Evolutionary conservation across 2,113 vertebrate species (phyloP).

Genomic region (Rhinolophus ferrumequinum): DNA sequence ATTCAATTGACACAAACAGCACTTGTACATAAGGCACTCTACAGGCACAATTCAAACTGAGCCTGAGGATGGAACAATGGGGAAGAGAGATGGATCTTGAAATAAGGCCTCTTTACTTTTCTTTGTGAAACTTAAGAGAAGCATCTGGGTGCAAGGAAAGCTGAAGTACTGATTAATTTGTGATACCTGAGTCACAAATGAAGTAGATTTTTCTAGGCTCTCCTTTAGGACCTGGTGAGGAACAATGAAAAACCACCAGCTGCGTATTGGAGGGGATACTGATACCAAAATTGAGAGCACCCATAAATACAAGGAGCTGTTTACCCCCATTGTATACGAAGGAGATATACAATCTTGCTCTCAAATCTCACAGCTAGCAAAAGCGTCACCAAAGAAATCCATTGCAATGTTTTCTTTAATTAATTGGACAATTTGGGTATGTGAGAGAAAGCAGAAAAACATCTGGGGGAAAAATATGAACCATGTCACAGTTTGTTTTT

Average conservation of each 20-base stretch:
- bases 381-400: constrained; percentile 67
- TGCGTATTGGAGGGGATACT: neutral
- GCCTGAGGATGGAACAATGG: neutral
- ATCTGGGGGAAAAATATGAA: constrained; percentile 65
- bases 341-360: constrained; percentile 1
- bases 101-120: neutral
- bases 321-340: neutral
- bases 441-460: constrained; percentile 77
- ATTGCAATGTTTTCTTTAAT: constrained; percentile 71
- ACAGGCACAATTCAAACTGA: neutral
- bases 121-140: neutral
- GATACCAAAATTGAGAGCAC: neutral
- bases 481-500: constrained; percentile 71
- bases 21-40: neutral
- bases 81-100: neutral
- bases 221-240: neutral
- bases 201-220: neutral
- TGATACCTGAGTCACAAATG: neutral
- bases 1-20: neutral
- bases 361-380: constrained; percentile 69
- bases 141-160: neutral
- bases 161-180: neutral
- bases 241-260: neutral
- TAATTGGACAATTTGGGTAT: constrained; percentile 77
- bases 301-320: neutral